phyloP scores from a whole-genome alignment of 2,888 invertebrate genomes.

The Keiferia lycopersicella region DNA sequence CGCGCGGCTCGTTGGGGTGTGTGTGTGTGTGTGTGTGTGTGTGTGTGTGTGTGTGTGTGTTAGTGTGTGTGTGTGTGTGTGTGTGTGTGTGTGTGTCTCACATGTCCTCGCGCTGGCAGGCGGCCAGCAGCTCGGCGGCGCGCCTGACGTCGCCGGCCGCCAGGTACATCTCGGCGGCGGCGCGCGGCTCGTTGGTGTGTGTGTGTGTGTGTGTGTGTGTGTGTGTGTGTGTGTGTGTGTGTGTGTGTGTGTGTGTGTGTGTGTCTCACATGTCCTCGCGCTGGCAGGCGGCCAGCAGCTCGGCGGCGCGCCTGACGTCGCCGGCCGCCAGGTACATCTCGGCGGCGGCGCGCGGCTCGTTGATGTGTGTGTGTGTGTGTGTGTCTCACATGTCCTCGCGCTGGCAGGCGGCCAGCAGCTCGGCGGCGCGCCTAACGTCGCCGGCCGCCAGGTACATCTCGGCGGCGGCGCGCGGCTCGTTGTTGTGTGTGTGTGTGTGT shows the following conservation, averaged over 20 bases:
- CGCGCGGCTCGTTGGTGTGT: conserved; percentile 96
- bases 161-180: conserved; percentile 83
- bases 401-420: background rate
- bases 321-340: no score
- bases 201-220: no score
- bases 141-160: no score
- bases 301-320: no score
- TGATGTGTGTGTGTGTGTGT: background rate
- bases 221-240: no score
- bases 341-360: no score
- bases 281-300: background rate
- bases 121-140: conserved; percentile 45
- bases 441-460: no score
- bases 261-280: background rate
- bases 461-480: conserved; percentile 1
- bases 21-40: no score
- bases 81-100: conserved; percentile 43
- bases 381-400: background rate
- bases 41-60: no score
- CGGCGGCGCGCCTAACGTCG: no score
- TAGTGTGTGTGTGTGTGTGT: no score
- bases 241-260: background rate
- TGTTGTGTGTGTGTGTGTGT: background rate
- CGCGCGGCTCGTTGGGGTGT: conserved; percentile 96
- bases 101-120: conserved; percentile 94